These are phyloP conservation scores for Alaudala cheleensis DNA, from an alignment of 2,113 vertebrate species.

Conservation along the genomic window DNA sequence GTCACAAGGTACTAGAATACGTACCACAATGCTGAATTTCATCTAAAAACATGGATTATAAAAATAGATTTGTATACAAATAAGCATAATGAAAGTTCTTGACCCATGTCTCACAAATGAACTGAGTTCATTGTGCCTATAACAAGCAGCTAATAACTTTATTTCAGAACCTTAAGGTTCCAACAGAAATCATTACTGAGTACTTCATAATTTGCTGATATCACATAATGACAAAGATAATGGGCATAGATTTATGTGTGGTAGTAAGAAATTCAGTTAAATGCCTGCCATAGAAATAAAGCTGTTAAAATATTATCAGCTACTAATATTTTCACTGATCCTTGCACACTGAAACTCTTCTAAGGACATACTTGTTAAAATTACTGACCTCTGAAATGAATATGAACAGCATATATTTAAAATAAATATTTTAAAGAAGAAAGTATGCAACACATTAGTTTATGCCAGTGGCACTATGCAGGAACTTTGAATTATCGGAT, in stretches of 20 bases:
- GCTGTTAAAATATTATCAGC: not conserved
- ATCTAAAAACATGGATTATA: not conserved
- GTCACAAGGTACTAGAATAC: not conserved
- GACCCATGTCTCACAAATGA: not conserved
- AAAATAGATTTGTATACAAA: not conserved
- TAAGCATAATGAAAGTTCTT: not conserved
- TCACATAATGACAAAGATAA: not conserved
- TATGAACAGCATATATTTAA: not conserved
- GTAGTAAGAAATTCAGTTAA: not conserved
- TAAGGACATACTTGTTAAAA: not conserved
- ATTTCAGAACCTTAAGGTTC: not conserved
- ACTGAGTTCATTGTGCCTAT: not conserved
- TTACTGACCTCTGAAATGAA: not conserved
- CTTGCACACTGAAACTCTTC: not conserved
- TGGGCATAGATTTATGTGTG: not conserved
- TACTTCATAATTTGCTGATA: not conserved
- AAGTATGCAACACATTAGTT: not conserved
- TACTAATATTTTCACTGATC: not conserved
- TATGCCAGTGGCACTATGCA: not conserved
- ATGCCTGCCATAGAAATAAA: not conserved
- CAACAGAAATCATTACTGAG: not conserved
- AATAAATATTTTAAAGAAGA: not conserved
- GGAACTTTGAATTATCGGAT: not conserved
- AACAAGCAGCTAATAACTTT: not conserved
- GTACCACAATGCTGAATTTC: not conserved